Percentiles rank a stretch among this genome's conserved stretches.
phyloP scores from a whole-genome alignment of 2,797 vertebrate genomes.

The Melanogrammus aeglefinus region DNA sequence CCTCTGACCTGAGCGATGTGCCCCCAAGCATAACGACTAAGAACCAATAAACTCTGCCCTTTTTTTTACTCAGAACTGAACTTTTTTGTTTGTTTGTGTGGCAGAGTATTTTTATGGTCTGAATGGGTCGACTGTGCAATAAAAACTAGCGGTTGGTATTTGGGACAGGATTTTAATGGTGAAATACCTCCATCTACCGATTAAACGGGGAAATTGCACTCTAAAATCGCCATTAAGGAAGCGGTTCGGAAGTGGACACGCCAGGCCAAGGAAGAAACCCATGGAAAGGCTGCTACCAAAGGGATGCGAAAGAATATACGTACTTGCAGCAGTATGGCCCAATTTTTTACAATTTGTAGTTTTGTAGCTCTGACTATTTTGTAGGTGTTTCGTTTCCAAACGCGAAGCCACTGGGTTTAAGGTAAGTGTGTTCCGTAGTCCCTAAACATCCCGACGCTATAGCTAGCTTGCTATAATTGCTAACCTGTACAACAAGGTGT shows the following conservation, averaged over 20 bases:
- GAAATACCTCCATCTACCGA: slow-evolving; percentile 44
- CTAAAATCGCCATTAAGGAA: slow-evolving; percentile 33
- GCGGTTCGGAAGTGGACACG: slow-evolving; percentile 52
- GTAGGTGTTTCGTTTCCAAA: no score
- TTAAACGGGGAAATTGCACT: neutral
- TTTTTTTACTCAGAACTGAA: slow-evolving; percentile 64
- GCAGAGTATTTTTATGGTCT: neutral
- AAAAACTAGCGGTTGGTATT: no score
- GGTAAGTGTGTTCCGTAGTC: slow-evolving; percentile 41
- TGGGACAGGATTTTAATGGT: neutral
- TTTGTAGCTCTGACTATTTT: no score
- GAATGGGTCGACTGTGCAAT: no score
- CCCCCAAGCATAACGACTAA: slow-evolving; percentile 63
- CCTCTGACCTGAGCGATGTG: slow-evolving; percentile 77
- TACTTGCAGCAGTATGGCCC: slow-evolving; percentile 5
- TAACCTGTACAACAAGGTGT: slow-evolving; percentile 47
- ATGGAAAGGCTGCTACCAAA: slow-evolving; percentile 43
- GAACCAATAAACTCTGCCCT: slow-evolving; percentile 75
- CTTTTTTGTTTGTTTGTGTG: slow-evolving; percentile 42
- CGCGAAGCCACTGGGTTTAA: neutral
- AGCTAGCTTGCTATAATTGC: slow-evolving; percentile 49
- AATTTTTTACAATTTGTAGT: neutral
- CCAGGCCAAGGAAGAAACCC: slow-evolving; percentile 37
- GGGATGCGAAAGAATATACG: slow-evolving; percentile 27
- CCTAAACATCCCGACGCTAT: slow-evolving; percentile 37